Percentiles rank a stretch among this genome's conserved stretches.
Conservation (phyloP, 2,888 invertebrate species). For the Drepana falcataria region DNA sequence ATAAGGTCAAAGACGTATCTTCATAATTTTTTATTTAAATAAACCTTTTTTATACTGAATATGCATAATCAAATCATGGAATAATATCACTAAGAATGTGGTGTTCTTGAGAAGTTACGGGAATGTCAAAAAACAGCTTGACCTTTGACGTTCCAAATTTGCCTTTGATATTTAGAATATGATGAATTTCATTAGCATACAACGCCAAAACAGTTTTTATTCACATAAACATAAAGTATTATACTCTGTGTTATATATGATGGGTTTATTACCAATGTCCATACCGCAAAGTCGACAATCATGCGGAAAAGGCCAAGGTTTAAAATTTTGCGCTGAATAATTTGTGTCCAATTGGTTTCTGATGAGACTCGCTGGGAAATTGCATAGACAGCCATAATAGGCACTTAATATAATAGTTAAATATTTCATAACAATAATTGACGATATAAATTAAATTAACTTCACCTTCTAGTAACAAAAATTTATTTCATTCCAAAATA, state of each 20-base stretch:
- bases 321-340: slow-evolving; percentile 54
- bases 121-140: slow-evolving; percentile 51
- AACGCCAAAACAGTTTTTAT: slow-evolving; percentile 33
- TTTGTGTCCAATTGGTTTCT: slow-evolving; percentile 62
- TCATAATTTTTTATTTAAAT: no score
- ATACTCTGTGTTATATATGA: slow-evolving; percentile 19
- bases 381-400: slow-evolving; percentile 7
- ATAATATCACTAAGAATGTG: slow-evolving; percentile 13
- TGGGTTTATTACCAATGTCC: slow-evolving; percentile 46
- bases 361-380: slow-evolving; percentile 50
- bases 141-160: slow-evolving; percentile 57
- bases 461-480: background rate
- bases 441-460: background rate
- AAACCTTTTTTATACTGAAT: background rate
- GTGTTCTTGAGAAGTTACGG: slow-evolving; percentile 53
- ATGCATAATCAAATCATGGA: slow-evolving; percentile 17
- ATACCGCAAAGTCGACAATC: slow-evolving; percentile 47
- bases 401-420: slow-evolving; percentile 2
- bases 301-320: slow-evolving; percentile 66
- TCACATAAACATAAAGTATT: slow-evolving; percentile 30
- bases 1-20: no score
- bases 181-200: slow-evolving; percentile 29
- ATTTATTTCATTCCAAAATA: background rate
- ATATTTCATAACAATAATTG: slow-evolving; percentile 1
- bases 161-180: slow-evolving; percentile 45